Base-by-base conservation (phyloP, 2,888 invertebrate species). In the Ectemnius continuus region DNA sequence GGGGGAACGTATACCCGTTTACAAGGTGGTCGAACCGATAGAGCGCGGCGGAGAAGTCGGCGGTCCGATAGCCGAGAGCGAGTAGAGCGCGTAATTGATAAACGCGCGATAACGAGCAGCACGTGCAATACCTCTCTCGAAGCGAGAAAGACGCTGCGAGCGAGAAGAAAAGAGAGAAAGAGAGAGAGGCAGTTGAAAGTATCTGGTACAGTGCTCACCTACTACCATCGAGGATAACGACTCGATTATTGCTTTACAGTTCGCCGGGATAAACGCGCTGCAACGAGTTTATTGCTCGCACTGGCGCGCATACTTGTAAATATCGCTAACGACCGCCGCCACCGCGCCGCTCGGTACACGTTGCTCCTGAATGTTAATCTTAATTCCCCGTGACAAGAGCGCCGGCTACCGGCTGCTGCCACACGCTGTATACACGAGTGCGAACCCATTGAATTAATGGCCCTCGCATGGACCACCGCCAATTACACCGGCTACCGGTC, bases 161-260 rank as follows among this genome's bases (percentile, higher is more conserved):
- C 4, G 16, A 52, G 26, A 48, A 2, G 11, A 14, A 62, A 6
- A 20, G 52, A 52, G 23, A 47, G 46, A 23, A 23, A 16, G 6
- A 64, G 52, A 1, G 4, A 23, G 26, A 23, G 52, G 2, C 6
- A 36, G 36, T 52, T 63, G 63, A 59, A 46, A 28, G 61, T 60
- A 60, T 72, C 64, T 45, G 60, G 62, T 73, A 36, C 65, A 64
- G 73, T 60, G 68, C 75, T 72, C 78, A 65, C 73, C 79, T 76
- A 78, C 79, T 79, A 80, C 77, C 79, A 36, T 36, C 52, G 52
- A 77, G 83, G 73, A 84, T 85, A 85, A 86, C 84, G 83, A 84
- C 83, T 83, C 87, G 87, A 87, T 86, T 85, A 85, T 83, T 78
- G 82, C 80, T 85, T 84, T 75, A 76, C 75, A 77, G 81, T 83